Conservation (phyloP, 2,113 vertebrate species). For the Sinosuthora webbiana region DNA sequence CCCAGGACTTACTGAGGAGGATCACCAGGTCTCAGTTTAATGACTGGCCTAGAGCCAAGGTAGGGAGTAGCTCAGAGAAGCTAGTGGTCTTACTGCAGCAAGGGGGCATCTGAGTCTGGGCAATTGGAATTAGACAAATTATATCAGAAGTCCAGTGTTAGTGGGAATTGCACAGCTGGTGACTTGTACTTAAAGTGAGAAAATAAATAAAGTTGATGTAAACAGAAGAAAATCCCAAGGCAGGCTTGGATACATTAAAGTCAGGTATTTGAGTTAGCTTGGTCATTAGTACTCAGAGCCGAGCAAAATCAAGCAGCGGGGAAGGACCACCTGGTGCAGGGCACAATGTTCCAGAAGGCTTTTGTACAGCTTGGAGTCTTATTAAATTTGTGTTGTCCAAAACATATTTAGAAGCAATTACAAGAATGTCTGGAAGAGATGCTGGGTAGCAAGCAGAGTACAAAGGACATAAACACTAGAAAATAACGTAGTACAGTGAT, state of each 20-base stretch:
- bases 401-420: neutral
- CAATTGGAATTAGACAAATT: neutral
- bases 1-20: neutral
- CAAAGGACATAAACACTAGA: neutral
- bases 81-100: neutral
- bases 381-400: neutral
- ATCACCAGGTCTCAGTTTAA: neutral
- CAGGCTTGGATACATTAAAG: neutral
- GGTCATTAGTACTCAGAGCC: neutral
- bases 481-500: neutral
- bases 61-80: neutral
- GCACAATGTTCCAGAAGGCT: neutral
- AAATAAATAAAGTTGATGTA: neutral
- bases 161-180: neutral
- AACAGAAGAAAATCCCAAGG: neutral
- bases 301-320: fast-evolving
- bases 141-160: neutral
- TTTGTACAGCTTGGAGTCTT: neutral
- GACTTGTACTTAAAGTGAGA: neutral
- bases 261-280: neutral
- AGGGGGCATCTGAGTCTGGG: fast-evolving
- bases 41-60: neutral
- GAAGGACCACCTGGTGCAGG: neutral
- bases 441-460: neutral
- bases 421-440: neutral